Base-by-base conservation (phyloP, 2,888 invertebrate species). In the Pocota personata region DNA sequence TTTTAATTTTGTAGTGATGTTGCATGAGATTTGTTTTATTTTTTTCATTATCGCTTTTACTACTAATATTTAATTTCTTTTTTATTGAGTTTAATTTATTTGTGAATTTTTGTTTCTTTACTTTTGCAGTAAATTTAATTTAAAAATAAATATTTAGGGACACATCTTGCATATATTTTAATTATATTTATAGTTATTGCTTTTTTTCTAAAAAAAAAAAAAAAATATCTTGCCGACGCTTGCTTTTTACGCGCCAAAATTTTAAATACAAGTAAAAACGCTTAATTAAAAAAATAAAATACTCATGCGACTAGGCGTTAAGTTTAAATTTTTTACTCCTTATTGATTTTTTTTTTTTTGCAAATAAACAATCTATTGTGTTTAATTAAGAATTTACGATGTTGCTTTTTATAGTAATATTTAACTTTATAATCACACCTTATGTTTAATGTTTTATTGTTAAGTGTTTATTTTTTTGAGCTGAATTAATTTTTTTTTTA, bases 21-120 rank as follows among this genome's bases (percentile, higher is more conserved):
- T 91, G 91, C 91, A 91, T 92, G 92, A 91, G 92, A 91, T 91
- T 92, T 91, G 91, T 90, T 91, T 92, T 92, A 90, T 89, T 92
- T 91, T 89, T 91, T 91, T 91, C 89, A 90, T 89, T 90, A 90
- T 88, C 88, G 90, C 91, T 91, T 91, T 90, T 89, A 89, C 88
- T 89, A 90, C 89, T 91, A 90, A 90, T 90, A 79, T 73, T 73
- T 40, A 88, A n/a, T n/a, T 87, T 88, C 30, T 69, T 40, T 80
- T 19, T 58, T 32, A 30, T 58, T 78, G 55, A 77, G 14, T 66
- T 78, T 73, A 55, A 48, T 12, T 58, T 69, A 71, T 72, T 72
- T 77, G 57, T 87, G 87, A 8, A 48, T 58, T 83, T n/a, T 87
- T 35, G 87, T 80, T 88, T 88, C 48, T 79, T 84, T 80, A 48